A percentile compares a stretch with the other conserved stretches of the same genome.
Conservation (phyloP, 2,113 vertebrate species). For the Cynopterus brachyotis region DNA sequence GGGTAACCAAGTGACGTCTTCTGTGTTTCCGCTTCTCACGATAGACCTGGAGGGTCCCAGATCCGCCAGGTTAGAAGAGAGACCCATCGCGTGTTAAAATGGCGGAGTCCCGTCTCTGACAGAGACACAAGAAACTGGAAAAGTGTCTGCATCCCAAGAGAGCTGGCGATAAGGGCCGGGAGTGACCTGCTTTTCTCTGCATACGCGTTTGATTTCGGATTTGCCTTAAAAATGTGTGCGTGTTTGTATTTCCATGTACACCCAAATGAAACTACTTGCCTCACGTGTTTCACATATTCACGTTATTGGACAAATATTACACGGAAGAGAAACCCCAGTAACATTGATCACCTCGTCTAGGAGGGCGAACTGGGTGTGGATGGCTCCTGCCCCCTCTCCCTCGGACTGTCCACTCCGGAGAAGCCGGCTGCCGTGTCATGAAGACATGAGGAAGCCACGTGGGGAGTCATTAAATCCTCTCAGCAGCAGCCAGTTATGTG, state of each 20-base stretch:
- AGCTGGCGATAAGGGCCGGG: neutral
- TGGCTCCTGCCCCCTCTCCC: neutral
- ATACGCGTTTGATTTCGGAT: neutral
- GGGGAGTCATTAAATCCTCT: neutral
- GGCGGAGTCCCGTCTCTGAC: neutral
- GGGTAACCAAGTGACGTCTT: neutral
- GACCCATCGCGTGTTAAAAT: neutral
- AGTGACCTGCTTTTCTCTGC: neutral
- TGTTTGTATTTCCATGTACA: neutral
- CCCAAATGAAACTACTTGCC: neutral
- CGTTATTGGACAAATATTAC: neutral
- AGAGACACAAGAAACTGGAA: neutral
- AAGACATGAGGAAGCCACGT: neutral
- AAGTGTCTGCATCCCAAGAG: neutral
- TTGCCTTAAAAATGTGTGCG: neutral
- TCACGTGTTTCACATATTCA: neutral
- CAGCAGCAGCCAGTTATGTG: neutral
- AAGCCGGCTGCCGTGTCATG: neutral
- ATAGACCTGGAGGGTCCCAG: neutral
- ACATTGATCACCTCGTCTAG: neutral
- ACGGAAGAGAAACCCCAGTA: neutral
- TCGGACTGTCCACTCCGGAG: neutral
- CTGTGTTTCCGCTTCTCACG: neutral
- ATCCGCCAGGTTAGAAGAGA: neutral
- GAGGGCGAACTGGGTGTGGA: neutral